A percentile compares a stretch with the other conserved stretches of the same genome.
Conservation (phyloP, 2,797 vertebrate genomes). For the Poecilia wingei region DNA sequence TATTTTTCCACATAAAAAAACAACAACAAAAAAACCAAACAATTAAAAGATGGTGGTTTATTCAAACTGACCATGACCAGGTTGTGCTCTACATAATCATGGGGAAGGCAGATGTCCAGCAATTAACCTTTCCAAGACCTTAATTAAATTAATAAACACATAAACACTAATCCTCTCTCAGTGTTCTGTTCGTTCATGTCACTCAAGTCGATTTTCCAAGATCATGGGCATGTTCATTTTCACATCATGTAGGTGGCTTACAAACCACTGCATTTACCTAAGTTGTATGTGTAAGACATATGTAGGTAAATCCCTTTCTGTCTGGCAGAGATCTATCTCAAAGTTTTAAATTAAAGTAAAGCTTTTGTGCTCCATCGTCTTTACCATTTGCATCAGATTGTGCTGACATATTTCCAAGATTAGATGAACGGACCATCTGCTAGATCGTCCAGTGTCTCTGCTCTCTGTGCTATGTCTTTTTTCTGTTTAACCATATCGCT, state of each 20-base stretch:
- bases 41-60: background rate
- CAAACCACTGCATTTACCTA: background rate
- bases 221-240: background rate
- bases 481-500: background rate
- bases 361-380: background rate
- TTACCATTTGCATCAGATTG: too few relatives aligned
- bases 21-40: too few relatives aligned
- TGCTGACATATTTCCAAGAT: too few relatives aligned
- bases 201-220: background rate
- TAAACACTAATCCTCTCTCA: background rate
- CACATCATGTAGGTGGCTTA: background rate
- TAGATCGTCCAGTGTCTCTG: background rate
- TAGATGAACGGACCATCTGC: too few relatives aligned
- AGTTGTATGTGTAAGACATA: background rate
- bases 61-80: background rate
- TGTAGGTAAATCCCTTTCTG: background rate
- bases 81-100: background rate
- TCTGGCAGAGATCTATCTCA: background rate
- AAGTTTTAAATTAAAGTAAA: background rate
- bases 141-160: background rate
- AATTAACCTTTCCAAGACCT: background rate
- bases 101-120: background rate
- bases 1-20: too few relatives aligned
- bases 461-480: background rate
- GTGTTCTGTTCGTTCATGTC: background rate